These are phyloP conservation scores for Zeus faber DNA, from an alignment of 2,113 vertebrate genomes.

Conservation along the genomic window DNA sequence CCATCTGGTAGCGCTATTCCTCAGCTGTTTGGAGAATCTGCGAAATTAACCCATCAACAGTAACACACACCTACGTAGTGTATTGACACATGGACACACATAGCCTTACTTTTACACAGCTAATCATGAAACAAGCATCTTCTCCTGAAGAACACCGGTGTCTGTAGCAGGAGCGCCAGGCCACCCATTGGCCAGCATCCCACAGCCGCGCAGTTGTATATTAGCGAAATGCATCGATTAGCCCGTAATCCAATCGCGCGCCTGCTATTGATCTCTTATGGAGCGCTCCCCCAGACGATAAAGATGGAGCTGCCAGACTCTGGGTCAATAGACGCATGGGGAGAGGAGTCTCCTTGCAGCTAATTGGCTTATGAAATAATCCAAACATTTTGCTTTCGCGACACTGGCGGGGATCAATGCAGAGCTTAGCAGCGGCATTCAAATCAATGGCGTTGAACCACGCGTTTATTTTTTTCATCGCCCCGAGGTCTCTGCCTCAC, in stretches of 20 bases:
- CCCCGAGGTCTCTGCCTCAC: constrained; percentile 9
- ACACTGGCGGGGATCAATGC: constrained; percentile 67
- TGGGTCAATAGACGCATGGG: constrained; percentile 69
- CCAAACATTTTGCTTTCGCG: constrained; percentile 75
- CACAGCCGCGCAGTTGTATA: constrained; percentile 68
- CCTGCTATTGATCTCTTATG: constrained; percentile 74
- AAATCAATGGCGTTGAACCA: constrained; percentile 48
- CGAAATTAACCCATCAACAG: constrained; percentile 51
- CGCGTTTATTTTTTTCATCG: neutral
- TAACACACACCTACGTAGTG: neutral
- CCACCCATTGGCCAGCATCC: constrained; percentile 62
- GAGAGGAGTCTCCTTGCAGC: constrained; percentile 69
- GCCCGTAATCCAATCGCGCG: constrained; percentile 72
- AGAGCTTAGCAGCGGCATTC: constrained; percentile 61
- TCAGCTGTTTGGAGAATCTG: constrained; percentile 57
- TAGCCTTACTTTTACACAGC: constrained; percentile 2
- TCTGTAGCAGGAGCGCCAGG: constrained; percentile 48
- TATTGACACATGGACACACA: neutral
- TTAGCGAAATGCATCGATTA: constrained; percentile 75
- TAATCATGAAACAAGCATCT: constrained; percentile 23
- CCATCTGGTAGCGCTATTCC: constrained; percentile 65
- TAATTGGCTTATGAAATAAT: constrained; percentile 79
- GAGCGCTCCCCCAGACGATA: constrained; percentile 66
- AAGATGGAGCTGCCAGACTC: constrained; percentile 62
- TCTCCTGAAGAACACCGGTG: constrained; percentile 6